Base-by-base conservation (phyloP, 1,140 invertebrate species). In the Orchesella cincta region DNA sequence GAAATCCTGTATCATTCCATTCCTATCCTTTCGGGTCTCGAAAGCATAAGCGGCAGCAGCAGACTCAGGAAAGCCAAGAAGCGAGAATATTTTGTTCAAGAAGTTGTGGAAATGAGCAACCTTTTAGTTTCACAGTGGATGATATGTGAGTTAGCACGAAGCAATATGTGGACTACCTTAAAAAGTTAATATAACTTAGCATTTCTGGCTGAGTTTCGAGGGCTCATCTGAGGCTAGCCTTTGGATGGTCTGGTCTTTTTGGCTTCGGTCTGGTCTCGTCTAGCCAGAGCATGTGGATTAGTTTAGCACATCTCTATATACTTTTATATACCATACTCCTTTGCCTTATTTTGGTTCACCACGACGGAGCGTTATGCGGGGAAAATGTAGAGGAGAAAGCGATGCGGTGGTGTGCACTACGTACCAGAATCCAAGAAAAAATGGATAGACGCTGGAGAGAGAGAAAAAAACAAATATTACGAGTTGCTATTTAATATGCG, bases 331-430 rank as follows among this genome's bases (percentile, higher is more conserved):
- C n/a, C n/a, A n/a, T n/a, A n/a, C n/a, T n/a, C n/a, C n/a, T n/a
- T n/a, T n/a, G n/a, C n/a, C 39, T 23, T 57, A 14, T 26, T 57
- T 26, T 57, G 52, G 52, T 57, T 57, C 52, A 57, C 52, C 52
- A 57, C 52, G 52, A 57, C 52, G 52, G 52, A 57, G 52, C 52
- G 52, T 57, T 57, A 57, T 57, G 52, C 52, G 52, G 52, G 52
- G 23, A 46, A 46, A 46, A 18, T 46, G 5, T 46, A 46, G 39
- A 46, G 39, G 39, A 8, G 39, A 46, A 8, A 18, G 39, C 39
- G 39, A 5, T 8, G 54, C 54, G 54, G 14, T n/a, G 54, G 54
- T 57, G 54, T 46, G 8, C 20, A 46, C 20, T 46, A 12, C 39
- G 39, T 46, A 46, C 8, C 8, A 46, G 39, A 46, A 46, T 46